Evolutionary conservation across 2,797 vertebrate genomes (phyloP), one percentile per base, ranked within the genome.

Genomic region (Gephyroberyx darwinii): DNA sequence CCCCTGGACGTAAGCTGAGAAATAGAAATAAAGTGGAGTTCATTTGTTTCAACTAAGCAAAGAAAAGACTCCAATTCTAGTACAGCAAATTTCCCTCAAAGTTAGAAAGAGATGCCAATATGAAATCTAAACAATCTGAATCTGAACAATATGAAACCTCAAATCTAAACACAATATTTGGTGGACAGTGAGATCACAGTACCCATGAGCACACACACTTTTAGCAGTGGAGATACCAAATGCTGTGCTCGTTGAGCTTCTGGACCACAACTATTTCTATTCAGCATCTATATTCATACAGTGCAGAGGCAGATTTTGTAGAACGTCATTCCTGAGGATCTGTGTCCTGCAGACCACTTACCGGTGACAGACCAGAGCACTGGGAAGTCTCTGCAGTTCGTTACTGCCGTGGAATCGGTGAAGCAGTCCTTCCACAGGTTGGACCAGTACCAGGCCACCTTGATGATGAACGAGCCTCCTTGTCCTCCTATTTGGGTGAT

Each of bases 1-100:
- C 0, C 93, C 96, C 81, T 98, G 96, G 66, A 98, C 89, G 14
- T 94, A 96, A 79, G 94, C 97, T 99, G 33, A 47, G 50, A 55
- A 22, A 61, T 2, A 69, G 19, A 60, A 31, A 76, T 4, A 52
- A 41, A 14, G 35, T 16, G 4, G 7, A 67, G 9, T 52, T 73
- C 3, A 66, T 58, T 41, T 9, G 10, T 13, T 3, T 41, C 10
- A 41, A 41, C 39, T 41, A 9, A 41, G 39, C n/a, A n/a, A n/a
- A 33, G 5, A 41, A 26, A 17, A 5, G 9, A n/a, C 47, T 59
- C 16, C 13, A n/a, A 16, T 10, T 65, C 5, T 35, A 37, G 14
- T 8, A 64, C 16, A 12, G 10, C 26, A 26, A 26, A 26, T 35
- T 65, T 16, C 16, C 30, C 22, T 30, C 5, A 4, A 39, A 13